phyloP scores from a whole-genome alignment of 2,797 vertebrate genomes.

The Squalus acanthias region DNA sequence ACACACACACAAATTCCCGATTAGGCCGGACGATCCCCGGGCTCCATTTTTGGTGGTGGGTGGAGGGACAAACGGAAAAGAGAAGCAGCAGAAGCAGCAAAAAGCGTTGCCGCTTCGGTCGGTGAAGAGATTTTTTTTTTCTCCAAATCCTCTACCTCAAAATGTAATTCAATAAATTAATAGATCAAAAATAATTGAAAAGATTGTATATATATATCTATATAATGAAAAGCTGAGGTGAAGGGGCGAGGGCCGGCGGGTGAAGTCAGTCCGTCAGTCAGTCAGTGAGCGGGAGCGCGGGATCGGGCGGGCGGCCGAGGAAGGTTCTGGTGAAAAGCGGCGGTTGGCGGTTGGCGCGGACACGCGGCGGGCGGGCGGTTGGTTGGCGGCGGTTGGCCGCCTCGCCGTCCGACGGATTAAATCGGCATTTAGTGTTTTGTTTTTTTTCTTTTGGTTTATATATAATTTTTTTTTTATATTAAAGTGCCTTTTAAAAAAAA shows the following conservation, averaged over 20 bases:
- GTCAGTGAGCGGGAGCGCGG: too few relatives aligned
- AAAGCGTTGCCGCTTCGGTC: too few relatives aligned
- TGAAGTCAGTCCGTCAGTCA: neutral
- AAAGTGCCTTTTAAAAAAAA: too few relatives aligned
- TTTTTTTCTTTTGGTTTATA: neutral
- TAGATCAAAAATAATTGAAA: too few relatives aligned
- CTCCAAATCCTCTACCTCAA: too few relatives aligned
- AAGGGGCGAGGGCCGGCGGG: neutral
- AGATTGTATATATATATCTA: too few relatives aligned
- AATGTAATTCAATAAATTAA: too few relatives aligned
- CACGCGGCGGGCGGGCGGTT: neutral
- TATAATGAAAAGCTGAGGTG: neutral
- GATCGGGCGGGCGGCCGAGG: neutral
- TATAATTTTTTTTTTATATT: neutral
- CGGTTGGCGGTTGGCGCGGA: neutral
- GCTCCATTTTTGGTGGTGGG: too few relatives aligned
- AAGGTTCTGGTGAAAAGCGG: neutral
- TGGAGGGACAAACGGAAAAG: too few relatives aligned
- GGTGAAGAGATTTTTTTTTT: too few relatives aligned
- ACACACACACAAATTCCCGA: neutral
- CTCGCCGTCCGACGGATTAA: neutral
- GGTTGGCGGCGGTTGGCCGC: neutral
- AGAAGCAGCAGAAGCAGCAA: too few relatives aligned
- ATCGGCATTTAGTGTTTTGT: too few relatives aligned
- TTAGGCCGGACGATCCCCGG: neutral